phyloP scores from a whole-genome alignment of 1,140 invertebrate species.

The Watersipora subatra region DNA sequence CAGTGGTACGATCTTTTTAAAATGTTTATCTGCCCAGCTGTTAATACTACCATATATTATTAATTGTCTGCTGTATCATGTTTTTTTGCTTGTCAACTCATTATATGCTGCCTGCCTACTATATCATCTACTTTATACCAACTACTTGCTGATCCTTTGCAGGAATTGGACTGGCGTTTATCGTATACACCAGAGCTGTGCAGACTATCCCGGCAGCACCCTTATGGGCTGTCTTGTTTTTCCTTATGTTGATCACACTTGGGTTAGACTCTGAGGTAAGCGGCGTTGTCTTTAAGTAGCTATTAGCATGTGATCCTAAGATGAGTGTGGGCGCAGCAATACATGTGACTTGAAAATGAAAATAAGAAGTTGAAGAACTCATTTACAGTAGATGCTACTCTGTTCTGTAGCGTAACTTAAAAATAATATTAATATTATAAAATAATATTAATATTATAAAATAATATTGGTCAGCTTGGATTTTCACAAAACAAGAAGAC shows the following conservation, averaged over 20 bases:
- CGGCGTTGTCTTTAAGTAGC: neutral
- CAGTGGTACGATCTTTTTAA: too few species aligned
- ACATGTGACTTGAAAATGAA: neutral
- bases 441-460: too few species aligned
- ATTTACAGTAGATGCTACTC: neutral
- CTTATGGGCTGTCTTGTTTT: conserved; percentile 87
- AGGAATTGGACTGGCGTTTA: conserved; percentile 81
- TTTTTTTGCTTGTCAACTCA: too few species aligned
- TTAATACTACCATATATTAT: too few species aligned
- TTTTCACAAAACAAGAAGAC: too few species aligned
- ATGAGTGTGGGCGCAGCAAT: neutral
- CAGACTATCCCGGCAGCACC: conserved; percentile 78
- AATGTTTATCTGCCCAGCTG: too few species aligned
- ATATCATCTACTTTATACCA: neutral
- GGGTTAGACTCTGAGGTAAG: conserved; percentile 73
- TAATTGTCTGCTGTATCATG: too few species aligned
- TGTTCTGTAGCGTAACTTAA: too few species aligned
- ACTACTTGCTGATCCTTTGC: too few species aligned
- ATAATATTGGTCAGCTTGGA: too few species aligned
- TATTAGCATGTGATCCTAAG: neutral
- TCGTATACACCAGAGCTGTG: conserved; percentile 88
- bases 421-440: too few species aligned
- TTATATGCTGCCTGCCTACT: neutral
- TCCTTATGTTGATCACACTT: conserved; percentile 84
- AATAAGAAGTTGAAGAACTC: neutral